Conservation (phyloP, 2,113 vertebrate species). For the Gobius niger region DNA sequence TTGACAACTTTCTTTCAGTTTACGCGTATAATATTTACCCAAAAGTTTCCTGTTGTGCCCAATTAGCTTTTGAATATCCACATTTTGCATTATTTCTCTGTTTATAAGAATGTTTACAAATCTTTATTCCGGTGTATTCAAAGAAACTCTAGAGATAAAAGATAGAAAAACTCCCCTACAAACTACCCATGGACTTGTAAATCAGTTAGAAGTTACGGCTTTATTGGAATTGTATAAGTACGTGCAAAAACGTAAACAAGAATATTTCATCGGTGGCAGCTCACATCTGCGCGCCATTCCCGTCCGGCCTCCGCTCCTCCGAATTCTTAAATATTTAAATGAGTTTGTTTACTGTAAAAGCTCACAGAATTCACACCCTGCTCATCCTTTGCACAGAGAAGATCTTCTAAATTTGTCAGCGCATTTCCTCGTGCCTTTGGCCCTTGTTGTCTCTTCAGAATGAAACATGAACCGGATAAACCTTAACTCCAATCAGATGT, state of each 20-base stretch:
- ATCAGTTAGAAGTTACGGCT: neutral
- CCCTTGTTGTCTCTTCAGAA: neutral
- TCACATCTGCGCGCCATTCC: constrained; percentile 2
- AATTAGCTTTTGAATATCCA: no score
- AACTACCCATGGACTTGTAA: neutral
- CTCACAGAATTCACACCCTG: constrained; percentile 1
- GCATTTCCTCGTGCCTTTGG: neutral
- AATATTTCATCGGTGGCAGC: neutral
- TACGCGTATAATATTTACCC: no score
- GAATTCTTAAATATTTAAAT: constrained; percentile 5
- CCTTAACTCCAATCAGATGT: neutral
- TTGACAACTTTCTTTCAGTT: no score
- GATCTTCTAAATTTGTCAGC: neutral
- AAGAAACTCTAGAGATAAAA: no score
- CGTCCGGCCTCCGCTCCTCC: neutral
- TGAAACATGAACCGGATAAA: neutral
- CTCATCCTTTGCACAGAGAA: neutral
- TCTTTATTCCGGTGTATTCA: no score
- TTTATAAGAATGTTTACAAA: no score
- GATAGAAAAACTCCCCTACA: no score
- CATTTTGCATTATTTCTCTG: no score
- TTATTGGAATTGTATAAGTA: neutral
- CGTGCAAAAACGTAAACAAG: neutral
- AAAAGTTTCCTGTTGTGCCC: no score
- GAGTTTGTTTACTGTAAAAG: constrained; percentile 4